A percentile compares a stretch with the other conserved stretches of the same genome.
These are phyloP conservation scores for Brachylomia viminalis DNA, from an alignment of 2,888 invertebrate species.

Conservation along the genomic window DNA sequence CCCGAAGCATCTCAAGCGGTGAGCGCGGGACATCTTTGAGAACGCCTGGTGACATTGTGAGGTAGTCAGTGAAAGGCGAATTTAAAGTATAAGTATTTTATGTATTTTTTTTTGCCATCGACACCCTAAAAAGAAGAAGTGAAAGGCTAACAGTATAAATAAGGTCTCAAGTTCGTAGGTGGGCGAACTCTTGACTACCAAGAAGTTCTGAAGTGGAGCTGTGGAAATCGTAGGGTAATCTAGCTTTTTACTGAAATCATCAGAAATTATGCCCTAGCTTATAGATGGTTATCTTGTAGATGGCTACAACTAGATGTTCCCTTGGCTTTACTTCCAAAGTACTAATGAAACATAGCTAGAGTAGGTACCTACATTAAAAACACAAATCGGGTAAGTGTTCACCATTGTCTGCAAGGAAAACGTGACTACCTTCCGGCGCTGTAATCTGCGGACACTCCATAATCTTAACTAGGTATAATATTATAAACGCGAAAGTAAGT, in stretches of 20 bases:
- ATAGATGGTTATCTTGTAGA: neutral
- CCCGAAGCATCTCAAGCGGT: constrained; percentile 97
- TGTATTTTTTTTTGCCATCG: neutral
- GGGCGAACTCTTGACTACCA: neutral
- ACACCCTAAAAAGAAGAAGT: neutral
- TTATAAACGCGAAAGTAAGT: too few relatives aligned
- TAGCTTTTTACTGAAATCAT: neutral
- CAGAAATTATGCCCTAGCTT: neutral
- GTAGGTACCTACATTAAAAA: neutral
- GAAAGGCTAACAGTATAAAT: neutral
- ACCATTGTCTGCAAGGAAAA: neutral
- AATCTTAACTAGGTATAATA: too few relatives aligned
- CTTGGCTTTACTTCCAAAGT: neutral
- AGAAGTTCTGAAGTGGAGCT: neutral
- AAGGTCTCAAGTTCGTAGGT: neutral
- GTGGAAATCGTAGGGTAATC: neutral
- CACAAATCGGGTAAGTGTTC: neutral
- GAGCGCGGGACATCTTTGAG: constrained; percentile 98
- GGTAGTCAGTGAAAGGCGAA: neutral
- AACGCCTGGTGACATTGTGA: constrained; percentile 92
- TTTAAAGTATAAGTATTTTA: neutral
- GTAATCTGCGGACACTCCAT: neutral
- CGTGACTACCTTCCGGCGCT: neutral
- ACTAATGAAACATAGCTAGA: neutral
- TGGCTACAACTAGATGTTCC: neutral